These are phyloP conservation scores for Heteromyza rotundicornis DNA, from an alignment of 2,888 invertebrate species.

Conservation along the genomic window DNA sequence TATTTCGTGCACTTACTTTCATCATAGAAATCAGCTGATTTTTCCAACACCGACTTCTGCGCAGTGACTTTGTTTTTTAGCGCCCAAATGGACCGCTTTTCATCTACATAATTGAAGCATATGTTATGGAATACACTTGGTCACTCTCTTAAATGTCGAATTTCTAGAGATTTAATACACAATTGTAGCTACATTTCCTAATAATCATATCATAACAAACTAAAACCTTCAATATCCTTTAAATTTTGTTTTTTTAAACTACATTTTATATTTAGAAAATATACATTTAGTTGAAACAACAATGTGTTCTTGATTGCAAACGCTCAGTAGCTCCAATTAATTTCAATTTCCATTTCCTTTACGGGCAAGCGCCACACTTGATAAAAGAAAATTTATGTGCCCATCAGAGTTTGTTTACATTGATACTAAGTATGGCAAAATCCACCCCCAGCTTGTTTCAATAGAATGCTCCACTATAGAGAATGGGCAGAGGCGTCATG, in stretches of 20 bases:
- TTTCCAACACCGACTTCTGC: constrained; percentile 28
- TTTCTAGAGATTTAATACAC: background rate
- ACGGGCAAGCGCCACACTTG: background rate
- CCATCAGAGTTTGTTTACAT: background rate
- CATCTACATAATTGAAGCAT: background rate
- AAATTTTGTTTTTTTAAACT: too few relatives aligned
- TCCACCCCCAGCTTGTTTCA: background rate
- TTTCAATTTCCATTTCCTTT: background rate
- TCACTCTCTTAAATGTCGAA: background rate
- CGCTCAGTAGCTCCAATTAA: background rate
- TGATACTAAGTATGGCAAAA: background rate
- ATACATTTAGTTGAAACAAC: background rate
- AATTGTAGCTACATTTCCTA: too few relatives aligned
- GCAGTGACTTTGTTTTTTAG: too few relatives aligned
- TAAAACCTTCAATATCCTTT: too few relatives aligned
- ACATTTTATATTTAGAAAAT: too few relatives aligned
- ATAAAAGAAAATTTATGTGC: background rate
- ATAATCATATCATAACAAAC: too few relatives aligned
- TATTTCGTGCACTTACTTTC: background rate
- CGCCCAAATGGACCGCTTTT: too few relatives aligned
- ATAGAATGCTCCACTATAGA: background rate
- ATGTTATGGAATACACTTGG: too few relatives aligned
- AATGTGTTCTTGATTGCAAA: too few relatives aligned
- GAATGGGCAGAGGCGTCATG: background rate
- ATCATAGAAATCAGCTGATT: constrained; percentile 25